Conservation (phyloP, 2,113 vertebrate genomes). For the human (Homo sapiens) region DNA sequence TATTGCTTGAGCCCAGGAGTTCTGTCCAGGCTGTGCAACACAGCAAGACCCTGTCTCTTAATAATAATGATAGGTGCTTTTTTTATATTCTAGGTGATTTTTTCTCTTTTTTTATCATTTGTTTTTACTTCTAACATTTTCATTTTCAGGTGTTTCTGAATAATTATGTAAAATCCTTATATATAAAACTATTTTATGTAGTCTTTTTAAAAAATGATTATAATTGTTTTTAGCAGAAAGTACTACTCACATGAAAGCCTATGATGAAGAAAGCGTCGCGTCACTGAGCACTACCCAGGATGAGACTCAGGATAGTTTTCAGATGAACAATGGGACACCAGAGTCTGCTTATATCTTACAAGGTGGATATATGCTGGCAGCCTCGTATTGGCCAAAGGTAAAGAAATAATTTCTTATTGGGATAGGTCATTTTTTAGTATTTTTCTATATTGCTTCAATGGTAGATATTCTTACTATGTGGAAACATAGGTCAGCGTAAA, state of each 20-base stretch:
- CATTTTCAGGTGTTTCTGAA: background rate
- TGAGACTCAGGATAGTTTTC: slow-evolving; percentile 94
- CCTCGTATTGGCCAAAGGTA: slow-evolving; percentile 99
- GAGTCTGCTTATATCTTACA: slow-evolving; percentile 90
- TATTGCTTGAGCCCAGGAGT: background rate
- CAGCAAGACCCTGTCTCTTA: background rate
- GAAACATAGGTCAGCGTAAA: background rate
- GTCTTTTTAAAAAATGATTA: background rate
- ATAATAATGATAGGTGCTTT: background rate
- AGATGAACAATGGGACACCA: slow-evolving; percentile 91
- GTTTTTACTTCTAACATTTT: slow-evolving; percentile 16
- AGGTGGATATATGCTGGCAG: slow-evolving; percentile 95
- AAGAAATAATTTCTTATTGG: slow-evolving; percentile 37
- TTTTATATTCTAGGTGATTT: background rate
- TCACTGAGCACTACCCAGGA: slow-evolving; percentile 95
- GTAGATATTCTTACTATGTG: background rate
- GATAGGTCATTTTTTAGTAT: background rate
- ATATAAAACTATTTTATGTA: background rate
- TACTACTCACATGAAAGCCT: slow-evolving; percentile 90
- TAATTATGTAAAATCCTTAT: background rate
- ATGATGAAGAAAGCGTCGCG: slow-evolving; percentile 96
- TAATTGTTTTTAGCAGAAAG: slow-evolving; percentile 84
- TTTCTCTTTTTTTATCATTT: background rate
- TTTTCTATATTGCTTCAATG: background rate
- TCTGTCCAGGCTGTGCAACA: background rate